These are phyloP conservation scores for Lasiommata megera DNA, from an alignment of 2,888 invertebrate species.

Conservation along the genomic window DNA sequence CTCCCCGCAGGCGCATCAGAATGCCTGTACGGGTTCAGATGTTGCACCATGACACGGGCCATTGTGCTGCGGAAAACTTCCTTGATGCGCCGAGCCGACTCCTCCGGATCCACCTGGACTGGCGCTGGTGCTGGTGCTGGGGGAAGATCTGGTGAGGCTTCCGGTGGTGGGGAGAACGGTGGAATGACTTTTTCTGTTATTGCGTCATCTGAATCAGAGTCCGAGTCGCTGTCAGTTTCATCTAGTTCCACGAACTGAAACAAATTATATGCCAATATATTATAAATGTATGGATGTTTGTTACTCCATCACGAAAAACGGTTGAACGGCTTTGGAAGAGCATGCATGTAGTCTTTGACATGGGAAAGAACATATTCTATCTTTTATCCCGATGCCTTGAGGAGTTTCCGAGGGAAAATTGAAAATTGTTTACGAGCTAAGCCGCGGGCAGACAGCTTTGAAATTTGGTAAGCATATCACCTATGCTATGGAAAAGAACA, in stretches of 20 bases:
- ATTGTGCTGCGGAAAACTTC: conserved; percentile 91
- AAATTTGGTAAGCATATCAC: too few species aligned
- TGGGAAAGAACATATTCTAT: too few species aligned
- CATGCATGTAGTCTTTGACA: too few species aligned
- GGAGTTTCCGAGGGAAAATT: too few species aligned
- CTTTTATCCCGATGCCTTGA: too few species aligned
- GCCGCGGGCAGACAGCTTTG: too few species aligned
- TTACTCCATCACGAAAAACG: too few species aligned
- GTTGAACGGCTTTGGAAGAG: too few species aligned
- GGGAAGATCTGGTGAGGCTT: conserved; percentile 15
- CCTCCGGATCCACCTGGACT: conserved; percentile 53
- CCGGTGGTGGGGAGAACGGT: background rate
- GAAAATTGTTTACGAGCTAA: too few species aligned
- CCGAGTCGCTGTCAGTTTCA: conserved; percentile 57
- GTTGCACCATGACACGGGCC: conserved; percentile 91
- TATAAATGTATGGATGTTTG: too few species aligned
- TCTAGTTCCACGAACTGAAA: conserved; percentile 65
- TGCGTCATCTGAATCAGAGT: conserved; percentile 30
- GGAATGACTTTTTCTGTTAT: conserved; percentile 17
- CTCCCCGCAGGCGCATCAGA: conserved; percentile 91
- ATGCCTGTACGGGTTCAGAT: conserved; percentile 93
- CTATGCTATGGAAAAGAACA: too few species aligned
- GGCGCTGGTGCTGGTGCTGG: conserved; percentile 14
- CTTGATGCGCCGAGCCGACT: conserved; percentile 86
- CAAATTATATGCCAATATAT: too few species aligned